These are phyloP conservation scores for Coptodon rendalli DNA, from an alignment of 2,113 vertebrate species.

Conservation along the genomic window DNA sequence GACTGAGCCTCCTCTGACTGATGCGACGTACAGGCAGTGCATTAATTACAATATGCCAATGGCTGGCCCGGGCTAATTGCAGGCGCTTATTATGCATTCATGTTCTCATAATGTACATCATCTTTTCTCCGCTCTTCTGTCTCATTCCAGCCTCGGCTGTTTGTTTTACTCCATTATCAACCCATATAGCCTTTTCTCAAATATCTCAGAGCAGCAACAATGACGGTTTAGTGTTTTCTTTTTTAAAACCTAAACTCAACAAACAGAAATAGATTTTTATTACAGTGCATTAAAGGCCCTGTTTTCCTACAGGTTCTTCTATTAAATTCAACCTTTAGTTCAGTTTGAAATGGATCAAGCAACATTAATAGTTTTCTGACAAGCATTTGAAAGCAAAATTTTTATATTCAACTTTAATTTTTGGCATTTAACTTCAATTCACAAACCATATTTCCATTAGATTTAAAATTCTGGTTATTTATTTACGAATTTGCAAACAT, in stretches of 20 bases:
- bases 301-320: background rate
- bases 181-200: background rate
- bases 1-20: constrained; percentile 40
- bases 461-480: background rate
- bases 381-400: background rate
- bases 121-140: constrained; percentile 10
- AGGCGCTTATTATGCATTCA: constrained; percentile 64
- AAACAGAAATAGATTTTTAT: background rate
- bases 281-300: background rate
- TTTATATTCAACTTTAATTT: background rate
- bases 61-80: constrained; percentile 59
- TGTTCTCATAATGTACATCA: constrained; percentile 59
- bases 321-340: background rate
- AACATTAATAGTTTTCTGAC: background rate
- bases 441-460: background rate
- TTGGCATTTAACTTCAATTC: background rate
- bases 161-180: constrained; percentile 35
- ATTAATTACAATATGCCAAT: constrained; percentile 66
- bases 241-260: background rate
- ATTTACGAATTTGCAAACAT: background rate
- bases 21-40: constrained; percentile 48
- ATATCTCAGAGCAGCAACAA: constrained; percentile 20
- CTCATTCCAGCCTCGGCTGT: constrained; percentile 11
- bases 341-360: background rate
- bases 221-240: background rate